Evolutionary conservation across 2,797 vertebrate species (phyloP), one percentile per base, ranked within the genome.

Genomic region (Delichon dasypus): DNA sequence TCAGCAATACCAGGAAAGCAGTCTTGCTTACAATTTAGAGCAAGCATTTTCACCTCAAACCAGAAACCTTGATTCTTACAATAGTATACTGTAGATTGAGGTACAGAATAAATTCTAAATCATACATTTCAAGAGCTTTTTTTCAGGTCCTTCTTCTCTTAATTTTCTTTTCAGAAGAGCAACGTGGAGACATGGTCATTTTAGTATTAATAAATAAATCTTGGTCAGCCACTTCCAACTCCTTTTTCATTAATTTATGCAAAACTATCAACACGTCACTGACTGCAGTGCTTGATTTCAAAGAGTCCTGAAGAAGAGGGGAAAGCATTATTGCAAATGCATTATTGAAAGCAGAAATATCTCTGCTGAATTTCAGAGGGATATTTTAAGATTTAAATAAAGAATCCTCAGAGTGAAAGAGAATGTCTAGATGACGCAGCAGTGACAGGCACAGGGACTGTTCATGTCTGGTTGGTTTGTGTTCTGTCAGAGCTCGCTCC

Each of bases 321-420:
- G 58, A 82, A 76, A 67, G 50, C 25, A 25, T 89, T 71, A 50
- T 36, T 53, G 72, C 45, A 80, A 83, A 77, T 77, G 9, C 38
- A 38, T 60, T 88, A 64, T 25, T 93, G 90, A 85, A 64, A 87
- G 54, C 30, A 54, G 72, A 29, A 72, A 48, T 67, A 36, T 58
- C 54, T 92, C 66, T 55, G n/a, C 55, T 76, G 26, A 48, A 34
- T 73, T 90, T 64, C 67, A 73, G 22, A 44, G 34, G 66, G 8
- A 25, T 44, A 66, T 66, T 90, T 87, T 86, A 81, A 84, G n/a
- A 40, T 51, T 91, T 58, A 82, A 92, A 80, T 85, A 76, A 79
- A 26, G 62, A 84, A 81, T 26, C 22, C 29, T 74, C 16, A 58
- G 65, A 64, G 54, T 20, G 20, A 83, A 64, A 38, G 36, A 21